Conservation (phyloP, 2,888 invertebrate species). For the Oligia strigilis region DNA sequence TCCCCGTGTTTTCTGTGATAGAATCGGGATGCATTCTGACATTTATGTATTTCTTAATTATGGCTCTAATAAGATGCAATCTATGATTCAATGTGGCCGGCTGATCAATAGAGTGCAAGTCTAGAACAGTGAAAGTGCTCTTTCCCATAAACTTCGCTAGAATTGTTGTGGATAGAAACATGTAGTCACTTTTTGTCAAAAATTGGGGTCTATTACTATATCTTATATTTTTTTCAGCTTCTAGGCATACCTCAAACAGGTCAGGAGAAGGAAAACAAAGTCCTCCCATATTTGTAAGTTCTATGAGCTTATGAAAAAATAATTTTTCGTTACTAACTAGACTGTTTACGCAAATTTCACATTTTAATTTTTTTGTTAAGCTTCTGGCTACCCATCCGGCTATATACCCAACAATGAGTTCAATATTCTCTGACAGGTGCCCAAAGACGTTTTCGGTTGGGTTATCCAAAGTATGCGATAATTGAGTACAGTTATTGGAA, state of each 20-base stretch:
- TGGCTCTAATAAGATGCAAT: constrained; percentile 13
- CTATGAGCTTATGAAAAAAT: not conserved
- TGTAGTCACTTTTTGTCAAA: constrained; percentile 10
- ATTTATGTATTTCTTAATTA: constrained; percentile 20
- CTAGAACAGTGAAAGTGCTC: not conserved
- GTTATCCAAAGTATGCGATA: no score
- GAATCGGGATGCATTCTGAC: constrained; percentile 12
- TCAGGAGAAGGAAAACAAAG: constrained; percentile 1
- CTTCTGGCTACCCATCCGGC: no score
- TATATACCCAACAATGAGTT: no score
- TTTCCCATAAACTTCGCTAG: constrained; percentile 5
- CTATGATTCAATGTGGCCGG: constrained; percentile 20
- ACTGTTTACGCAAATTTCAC: no score
- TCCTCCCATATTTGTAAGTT: constrained; percentile 13
- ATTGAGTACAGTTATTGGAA: no score
- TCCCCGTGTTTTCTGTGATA: not conserved
- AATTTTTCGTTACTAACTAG: no score
- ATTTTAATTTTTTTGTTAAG: no score
- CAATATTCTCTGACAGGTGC: no score
- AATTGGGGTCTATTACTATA: constrained; percentile 14
- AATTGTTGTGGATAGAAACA: constrained; percentile 7
- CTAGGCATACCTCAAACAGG: constrained; percentile 12
- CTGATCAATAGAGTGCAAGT: constrained; percentile 10
- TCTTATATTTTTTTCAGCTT: constrained; percentile 19
- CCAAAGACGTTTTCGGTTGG: no score